A percentile compares a stretch with the other conserved stretches of the same genome.
These are phyloP conservation scores for Dromas ardeola DNA, from an alignment of 2,113 vertebrate species.

Conservation along the genomic window DNA sequence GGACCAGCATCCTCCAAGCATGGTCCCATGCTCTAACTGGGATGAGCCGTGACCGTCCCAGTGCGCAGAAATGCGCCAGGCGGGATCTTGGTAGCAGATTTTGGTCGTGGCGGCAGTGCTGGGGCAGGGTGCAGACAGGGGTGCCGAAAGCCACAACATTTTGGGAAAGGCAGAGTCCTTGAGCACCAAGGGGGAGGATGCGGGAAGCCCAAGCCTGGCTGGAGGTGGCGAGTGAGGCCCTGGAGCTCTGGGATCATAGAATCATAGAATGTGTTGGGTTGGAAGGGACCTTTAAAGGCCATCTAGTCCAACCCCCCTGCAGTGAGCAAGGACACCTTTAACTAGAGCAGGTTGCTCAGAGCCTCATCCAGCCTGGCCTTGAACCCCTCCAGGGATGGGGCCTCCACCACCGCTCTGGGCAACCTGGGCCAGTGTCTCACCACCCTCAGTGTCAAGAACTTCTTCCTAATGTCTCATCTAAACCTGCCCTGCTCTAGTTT, in stretches of 20 bases:
- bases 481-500: no score
- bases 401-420: no score
- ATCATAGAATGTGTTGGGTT: no score
- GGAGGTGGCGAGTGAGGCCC: rapidly evolving
- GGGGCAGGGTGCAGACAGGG: neutral
- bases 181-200: rapidly evolving
- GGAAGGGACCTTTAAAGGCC: no score
- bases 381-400: no score
- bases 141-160: rapidly evolving
- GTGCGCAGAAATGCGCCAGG: rapidly evolving
- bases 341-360: no score
- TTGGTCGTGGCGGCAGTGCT: neutral
- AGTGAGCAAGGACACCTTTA: no score
- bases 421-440: no score
- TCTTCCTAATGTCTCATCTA: no score
- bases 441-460: no score
- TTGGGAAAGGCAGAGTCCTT: neutral
- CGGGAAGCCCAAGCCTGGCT: rapidly evolving
- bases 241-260: neutral
- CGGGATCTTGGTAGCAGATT: rapidly evolving
- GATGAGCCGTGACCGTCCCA: rapidly evolving
- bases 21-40: rapidly evolving
- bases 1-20: neutral
- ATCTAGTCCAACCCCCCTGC: no score
- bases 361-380: no score